Percentiles rank a stretch among this genome's conserved stretches.
phyloP scores from a whole-genome alignment of 2,113 vertebrate species.

The Scomber scombrus region DNA sequence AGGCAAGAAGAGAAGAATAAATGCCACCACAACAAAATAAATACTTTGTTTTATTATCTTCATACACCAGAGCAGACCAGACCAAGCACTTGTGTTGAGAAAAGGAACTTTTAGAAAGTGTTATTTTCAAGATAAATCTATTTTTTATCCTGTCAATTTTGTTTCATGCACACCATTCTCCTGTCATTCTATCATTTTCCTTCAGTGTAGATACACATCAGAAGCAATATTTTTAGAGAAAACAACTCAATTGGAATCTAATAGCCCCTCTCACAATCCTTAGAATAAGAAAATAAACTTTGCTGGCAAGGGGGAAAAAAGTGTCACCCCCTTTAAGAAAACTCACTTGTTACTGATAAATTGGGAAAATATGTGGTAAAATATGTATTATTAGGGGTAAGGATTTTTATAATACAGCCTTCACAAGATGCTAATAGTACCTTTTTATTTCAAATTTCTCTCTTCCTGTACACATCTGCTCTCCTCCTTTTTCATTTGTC shows the following conservation, averaged over 20 bases:
- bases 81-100: not conserved
- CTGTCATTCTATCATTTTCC: constrained; percentile 8
- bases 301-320: constrained; percentile 9
- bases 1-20: not conserved
- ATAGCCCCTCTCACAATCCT: constrained; percentile 43
- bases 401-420: constrained; percentile 15
- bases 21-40: not conserved
- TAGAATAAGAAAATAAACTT: constrained; percentile 62
- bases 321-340: constrained; percentile 2
- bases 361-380: not conserved
- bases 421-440: constrained; percentile 56
- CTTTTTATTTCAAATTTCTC: not conserved
- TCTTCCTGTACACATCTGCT: not conserved
- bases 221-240: constrained; percentile 66
- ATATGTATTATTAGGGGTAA: not conserved
- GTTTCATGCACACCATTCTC: not conserved
- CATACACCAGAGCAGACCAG: constrained; percentile 1
- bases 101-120: not conserved
- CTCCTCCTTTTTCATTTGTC: not conserved
- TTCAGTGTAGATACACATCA: constrained; percentile 25
- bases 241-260: constrained; percentile 41
- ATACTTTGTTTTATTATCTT: constrained; percentile 4
- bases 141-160: not conserved
- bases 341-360: constrained; percentile 19
- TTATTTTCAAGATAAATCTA: not conserved